Conservation (phyloP, 2,888 invertebrate genomes). For the Stegana nigrithorax region DNA sequence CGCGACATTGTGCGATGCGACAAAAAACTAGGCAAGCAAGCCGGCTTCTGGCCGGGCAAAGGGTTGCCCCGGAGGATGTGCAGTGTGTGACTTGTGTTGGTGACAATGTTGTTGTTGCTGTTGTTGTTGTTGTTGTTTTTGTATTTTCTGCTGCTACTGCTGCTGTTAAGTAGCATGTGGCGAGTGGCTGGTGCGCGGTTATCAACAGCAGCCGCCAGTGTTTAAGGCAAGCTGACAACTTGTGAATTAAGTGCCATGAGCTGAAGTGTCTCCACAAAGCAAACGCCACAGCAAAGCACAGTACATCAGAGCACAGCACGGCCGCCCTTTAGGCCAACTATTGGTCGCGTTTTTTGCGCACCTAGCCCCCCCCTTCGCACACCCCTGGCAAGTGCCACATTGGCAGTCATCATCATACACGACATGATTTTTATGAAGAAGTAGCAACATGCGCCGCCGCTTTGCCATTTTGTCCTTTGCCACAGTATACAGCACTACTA, state of each 20-base stretch:
- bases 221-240: conserved; percentile 14
- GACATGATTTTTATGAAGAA: conserved; percentile 45
- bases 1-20: conserved; percentile 6
- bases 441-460: conserved; percentile 24
- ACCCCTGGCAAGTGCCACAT: too few relatives aligned
- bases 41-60: neutral
- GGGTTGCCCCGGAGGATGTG: neutral
- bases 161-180: too few relatives aligned
- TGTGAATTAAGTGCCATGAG: conserved; percentile 16
- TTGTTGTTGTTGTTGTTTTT: neutral
- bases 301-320: too few relatives aligned
- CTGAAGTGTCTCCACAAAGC: neutral
- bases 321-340: too few relatives aligned
- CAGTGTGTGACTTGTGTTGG: neutral
- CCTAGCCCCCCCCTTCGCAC: too few relatives aligned
- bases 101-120: neutral
- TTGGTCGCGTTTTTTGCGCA: too few relatives aligned
- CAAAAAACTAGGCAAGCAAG: conserved; percentile 9
- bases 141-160: too few relatives aligned
- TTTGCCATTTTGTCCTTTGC: neutral
- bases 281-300: too few relatives aligned
- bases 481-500: conserved; percentile 7
- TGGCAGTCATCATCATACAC: conserved; percentile 5
- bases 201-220: neutral
- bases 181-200: too few relatives aligned